phyloP scores from a whole-genome alignment of 2,113 vertebrate genomes.

The Phaethon lepturus region DNA sequence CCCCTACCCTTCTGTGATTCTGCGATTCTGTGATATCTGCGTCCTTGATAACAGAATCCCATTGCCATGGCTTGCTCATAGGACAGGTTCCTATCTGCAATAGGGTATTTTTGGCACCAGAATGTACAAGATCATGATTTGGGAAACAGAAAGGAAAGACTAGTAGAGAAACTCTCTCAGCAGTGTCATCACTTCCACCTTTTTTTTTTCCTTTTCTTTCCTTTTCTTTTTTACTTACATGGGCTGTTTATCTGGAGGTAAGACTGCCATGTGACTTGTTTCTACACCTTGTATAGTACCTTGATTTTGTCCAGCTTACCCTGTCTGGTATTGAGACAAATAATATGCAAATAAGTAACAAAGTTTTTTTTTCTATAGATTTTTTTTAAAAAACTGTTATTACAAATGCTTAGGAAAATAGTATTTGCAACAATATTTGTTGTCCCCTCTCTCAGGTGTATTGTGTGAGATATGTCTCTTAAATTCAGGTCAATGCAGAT shows the following conservation, averaged over 20 bases:
- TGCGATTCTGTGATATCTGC: background rate
- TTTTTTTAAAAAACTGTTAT: background rate
- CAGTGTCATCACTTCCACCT: background rate
- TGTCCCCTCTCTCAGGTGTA: background rate
- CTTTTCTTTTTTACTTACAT: background rate
- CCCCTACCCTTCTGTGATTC: too few species aligned
- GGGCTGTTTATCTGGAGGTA: background rate
- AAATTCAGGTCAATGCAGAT: background rate
- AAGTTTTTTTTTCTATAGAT: background rate
- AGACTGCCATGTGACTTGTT: background rate
- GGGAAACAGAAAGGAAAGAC: background rate
- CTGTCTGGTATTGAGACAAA: background rate
- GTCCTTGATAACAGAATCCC: background rate
- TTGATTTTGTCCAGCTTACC: background rate
- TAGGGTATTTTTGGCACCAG: background rate
- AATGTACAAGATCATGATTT: background rate
- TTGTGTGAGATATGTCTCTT: background rate
- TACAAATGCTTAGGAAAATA: background rate
- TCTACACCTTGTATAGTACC: background rate
- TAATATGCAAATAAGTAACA: background rate
- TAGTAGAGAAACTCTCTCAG: background rate
- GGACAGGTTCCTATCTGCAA: background rate
- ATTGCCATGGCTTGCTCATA: background rate
- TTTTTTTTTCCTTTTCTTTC: accelerated
- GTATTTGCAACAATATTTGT: background rate